Percentiles rank a stretch among this genome's conserved stretches.
Evolutionary conservation across 2,797 vertebrate genomes (phyloP).

Genomic region (Mormyrus hasselquistii): DNA sequence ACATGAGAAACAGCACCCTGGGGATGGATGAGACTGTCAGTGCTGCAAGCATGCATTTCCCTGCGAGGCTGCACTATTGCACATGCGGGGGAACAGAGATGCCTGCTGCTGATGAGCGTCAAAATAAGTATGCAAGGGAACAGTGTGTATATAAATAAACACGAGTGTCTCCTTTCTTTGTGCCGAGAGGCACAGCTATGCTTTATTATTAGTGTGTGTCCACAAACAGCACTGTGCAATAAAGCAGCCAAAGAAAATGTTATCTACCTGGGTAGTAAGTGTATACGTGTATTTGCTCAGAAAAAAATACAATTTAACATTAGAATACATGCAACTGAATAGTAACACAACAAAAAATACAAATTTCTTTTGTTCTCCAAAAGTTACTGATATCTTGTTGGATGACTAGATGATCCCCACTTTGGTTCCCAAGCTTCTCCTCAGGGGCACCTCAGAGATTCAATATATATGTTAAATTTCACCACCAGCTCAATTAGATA

Average conservation of each 20-base stretch:
- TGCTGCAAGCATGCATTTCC: not conserved
- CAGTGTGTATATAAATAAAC: not conserved
- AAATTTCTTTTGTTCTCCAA: not conserved
- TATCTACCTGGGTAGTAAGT: not conserved
- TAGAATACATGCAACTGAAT: not conserved
- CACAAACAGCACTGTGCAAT: not conserved
- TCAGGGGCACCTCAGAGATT: not conserved
- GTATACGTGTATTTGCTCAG: not conserved
- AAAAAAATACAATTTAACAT: not conserved
- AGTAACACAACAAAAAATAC: not conserved
- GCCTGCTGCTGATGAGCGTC: conserved; percentile 64
- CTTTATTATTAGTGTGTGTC: not conserved
- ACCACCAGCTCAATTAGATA: not conserved
- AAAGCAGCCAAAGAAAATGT: not conserved
- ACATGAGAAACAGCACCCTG: conserved; percentile 87
- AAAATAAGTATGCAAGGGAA: not conserved
- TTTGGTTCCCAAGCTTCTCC: not conserved
- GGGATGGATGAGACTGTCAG: not conserved
- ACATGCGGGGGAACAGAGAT: conserved; percentile 77
- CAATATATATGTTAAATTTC: not conserved
- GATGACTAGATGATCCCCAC: not conserved
- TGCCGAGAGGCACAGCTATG: not conserved
- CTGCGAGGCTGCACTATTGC: conserved; percentile 17
- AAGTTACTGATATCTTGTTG: not conserved
- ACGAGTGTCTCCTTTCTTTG: not conserved